phyloP scores from a whole-genome alignment of 2,797 vertebrate species.

The Lophius americanus region DNA sequence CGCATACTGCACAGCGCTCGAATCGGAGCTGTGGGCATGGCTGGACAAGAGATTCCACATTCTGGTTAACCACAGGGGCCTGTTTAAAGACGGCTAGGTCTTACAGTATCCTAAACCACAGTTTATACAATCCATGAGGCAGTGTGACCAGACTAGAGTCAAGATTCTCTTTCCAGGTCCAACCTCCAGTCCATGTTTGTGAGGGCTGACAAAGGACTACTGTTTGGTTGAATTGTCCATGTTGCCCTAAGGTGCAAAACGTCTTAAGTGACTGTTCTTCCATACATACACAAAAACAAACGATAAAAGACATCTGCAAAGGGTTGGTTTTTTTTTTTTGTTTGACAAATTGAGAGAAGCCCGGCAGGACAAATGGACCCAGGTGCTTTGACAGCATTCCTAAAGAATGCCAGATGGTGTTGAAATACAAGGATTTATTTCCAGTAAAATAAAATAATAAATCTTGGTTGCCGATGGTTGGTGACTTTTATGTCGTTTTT shows the following conservation, averaged over 20 bases:
- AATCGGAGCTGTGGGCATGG: conserved; percentile 34
- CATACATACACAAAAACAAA: not conserved
- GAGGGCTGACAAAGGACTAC: not conserved
- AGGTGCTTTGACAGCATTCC: not conserved
- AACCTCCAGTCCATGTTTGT: not conserved
- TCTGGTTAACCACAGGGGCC: conserved; percentile 55
- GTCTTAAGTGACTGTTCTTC: not conserved
- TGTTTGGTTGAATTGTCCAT: not conserved
- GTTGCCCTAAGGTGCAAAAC: not conserved
- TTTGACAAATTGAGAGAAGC: not conserved
- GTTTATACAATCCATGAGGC: conserved; percentile 37
- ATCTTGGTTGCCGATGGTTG: no score
- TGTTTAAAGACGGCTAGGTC: conserved; percentile 10
- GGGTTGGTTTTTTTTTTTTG: not conserved
- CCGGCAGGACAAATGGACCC: conserved; percentile 3
- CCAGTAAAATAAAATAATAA: not conserved
- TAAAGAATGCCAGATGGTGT: not conserved
- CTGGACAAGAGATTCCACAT: conserved; percentile 34
- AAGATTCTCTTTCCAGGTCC: not conserved
- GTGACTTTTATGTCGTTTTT: no score
- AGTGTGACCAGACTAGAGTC: conserved; percentile 16
- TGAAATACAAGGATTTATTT: conserved; percentile 5
- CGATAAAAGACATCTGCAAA: conserved; percentile 1
- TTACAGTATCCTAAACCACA: conserved; percentile 30
- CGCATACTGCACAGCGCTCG: conserved; percentile 28